Conservation (phyloP, 1,140 invertebrate species). For the Notospermus geniculatus region DNA sequence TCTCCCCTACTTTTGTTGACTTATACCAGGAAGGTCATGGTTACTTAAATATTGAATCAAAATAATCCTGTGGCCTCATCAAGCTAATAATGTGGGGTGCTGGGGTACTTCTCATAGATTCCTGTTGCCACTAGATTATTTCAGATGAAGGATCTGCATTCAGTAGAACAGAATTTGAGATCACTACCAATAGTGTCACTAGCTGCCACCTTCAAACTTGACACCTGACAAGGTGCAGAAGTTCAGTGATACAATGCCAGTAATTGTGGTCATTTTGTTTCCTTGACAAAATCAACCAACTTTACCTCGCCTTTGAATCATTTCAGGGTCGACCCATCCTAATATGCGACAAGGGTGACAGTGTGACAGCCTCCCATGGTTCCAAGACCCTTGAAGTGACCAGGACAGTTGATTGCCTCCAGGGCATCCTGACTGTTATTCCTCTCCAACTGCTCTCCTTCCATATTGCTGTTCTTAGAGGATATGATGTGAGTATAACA, state of each 20-base stretch:
- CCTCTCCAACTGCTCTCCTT: slow-evolving; percentile 92
- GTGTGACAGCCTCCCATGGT: slow-evolving; percentile 75
- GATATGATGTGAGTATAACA: slow-evolving; percentile 48
- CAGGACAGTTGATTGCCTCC: slow-evolving; percentile 95
- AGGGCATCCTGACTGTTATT: slow-evolving; percentile 60
- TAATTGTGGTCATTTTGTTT: not conserved
- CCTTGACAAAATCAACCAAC: not conserved
- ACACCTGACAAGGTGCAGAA: no score
- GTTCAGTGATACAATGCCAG: not conserved
- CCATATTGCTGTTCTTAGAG: slow-evolving; percentile 75
- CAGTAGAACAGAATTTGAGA: no score
- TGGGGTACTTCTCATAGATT: no score
- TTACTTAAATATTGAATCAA: no score
- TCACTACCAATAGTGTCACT: no score
- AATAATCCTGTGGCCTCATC: no score
- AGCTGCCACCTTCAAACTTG: no score
- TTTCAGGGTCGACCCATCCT: slow-evolving; percentile 73
- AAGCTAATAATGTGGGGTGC: no score
- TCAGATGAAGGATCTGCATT: no score
- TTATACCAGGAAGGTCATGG: no score
- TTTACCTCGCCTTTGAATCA: slow-evolving; percentile 6
- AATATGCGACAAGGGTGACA: slow-evolving; percentile 89
- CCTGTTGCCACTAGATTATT: no score
- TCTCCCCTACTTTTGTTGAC: no score
- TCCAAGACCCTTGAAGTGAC: slow-evolving; percentile 67